Evolutionary conservation across 2,888 invertebrate species (phyloP), one percentile per base, ranked within the genome.

Genomic region (Nephrotoma guestfalica): DNA sequence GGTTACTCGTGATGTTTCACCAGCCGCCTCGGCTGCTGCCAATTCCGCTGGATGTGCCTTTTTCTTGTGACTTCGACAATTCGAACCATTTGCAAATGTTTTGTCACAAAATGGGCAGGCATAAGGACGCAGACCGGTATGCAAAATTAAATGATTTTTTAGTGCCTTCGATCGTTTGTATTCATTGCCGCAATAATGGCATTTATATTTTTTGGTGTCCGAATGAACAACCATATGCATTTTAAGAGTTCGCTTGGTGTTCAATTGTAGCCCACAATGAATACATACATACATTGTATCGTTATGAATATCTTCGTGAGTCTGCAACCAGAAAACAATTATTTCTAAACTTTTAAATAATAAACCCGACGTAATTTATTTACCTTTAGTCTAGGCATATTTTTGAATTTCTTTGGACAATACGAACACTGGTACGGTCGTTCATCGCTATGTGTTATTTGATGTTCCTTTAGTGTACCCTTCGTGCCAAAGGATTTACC

Each of bases 391-490:
- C 90, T 88, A 0, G 90, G 88, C 42, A 89, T 89, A 86, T 90
- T 91, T 88, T 92, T 91, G 86, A 91, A 91, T 9, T 88, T 88
- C 15, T 90, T 90, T 0, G 89, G 89, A 84, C 91, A 91, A 41
- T 91, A 90, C 0, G 90, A 89, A 88, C 93, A 93, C 83, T 90
- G 90, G 88, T 91, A 92, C 0, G 92, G 92, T 3, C 91, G 90
- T 5, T 91, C 92, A 1, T 92, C 91, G 15, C 91, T 92, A 87
- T 93, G 93, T 1, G 91, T 92, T 5, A 92, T 89, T 87, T 92
- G 91, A 89, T 93, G 93, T 87, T 92, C 92, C 57, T 91, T 92
- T 0, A 93, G 89, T 1, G 92, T 92, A 0, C 92, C 92, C 85
- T 91, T 91, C 4, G 92, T 92, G 43, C 92, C 92, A 18, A 92